Percentiles rank a stretch among this genome's conserved stretches.
Evolutionary conservation across 2,888 invertebrate species (phyloP).

Genomic region (Lasius fuliginosus): DNA sequence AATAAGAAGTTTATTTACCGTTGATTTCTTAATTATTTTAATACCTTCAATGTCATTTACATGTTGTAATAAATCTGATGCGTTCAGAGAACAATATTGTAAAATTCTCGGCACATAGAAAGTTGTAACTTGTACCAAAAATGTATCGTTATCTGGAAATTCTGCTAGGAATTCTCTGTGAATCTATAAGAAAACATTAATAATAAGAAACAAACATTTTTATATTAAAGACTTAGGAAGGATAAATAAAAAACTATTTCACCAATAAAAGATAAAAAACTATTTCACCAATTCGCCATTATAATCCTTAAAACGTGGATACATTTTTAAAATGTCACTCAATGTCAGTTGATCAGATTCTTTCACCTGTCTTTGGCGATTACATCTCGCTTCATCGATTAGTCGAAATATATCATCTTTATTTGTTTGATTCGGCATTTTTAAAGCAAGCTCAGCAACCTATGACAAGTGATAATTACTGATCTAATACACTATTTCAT

Average conservation of each 20-base stretch:
- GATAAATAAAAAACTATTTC: too few relatives aligned
- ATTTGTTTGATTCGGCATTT: background rate
- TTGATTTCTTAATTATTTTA: too few relatives aligned
- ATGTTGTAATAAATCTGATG: background rate
- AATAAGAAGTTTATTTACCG: too few relatives aligned
- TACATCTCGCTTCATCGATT: background rate
- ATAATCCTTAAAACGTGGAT: constrained; percentile 32
- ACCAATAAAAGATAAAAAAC: too few relatives aligned
- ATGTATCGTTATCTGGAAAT: constrained; percentile 15
- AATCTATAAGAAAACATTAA: background rate
- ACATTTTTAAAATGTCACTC: constrained; percentile 26
- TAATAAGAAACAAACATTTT: background rate
- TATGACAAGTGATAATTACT: background rate
- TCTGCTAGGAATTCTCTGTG: background rate
- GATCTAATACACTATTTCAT: background rate
- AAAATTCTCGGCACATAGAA: background rate
- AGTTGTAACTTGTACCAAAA: background rate
- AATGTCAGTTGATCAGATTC: background rate
- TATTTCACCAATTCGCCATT: constrained; percentile 19
- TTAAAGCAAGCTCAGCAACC: background rate
- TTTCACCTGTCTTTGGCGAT: background rate
- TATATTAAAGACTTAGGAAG: background rate
- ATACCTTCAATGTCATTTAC: too few relatives aligned
- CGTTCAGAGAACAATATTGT: background rate
- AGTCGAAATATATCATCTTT: background rate